Evolutionary conservation across 2,888 invertebrate species (phyloP).

Genomic region (Eristalis intricaria): DNA sequence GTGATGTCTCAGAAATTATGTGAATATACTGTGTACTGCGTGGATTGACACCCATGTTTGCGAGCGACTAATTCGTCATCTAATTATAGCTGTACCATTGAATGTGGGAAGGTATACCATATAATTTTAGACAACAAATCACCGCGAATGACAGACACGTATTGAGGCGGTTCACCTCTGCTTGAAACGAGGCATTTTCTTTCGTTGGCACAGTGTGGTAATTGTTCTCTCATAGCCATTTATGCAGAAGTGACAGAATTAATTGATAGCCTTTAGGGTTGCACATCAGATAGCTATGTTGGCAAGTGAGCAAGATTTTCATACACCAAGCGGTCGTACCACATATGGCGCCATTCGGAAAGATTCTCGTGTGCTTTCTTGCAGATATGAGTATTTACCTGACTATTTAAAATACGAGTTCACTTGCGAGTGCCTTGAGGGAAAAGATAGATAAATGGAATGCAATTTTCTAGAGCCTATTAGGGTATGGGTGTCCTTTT

Average conservation of each 20-base stretch:
- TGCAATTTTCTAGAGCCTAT: neutral
- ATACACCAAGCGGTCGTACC: slow-evolving; percentile 20
- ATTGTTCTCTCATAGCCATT: slow-evolving; percentile 45
- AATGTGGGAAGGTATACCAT: slow-evolving; percentile 23
- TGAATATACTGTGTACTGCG: neutral
- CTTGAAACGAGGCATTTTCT: slow-evolving; percentile 44
- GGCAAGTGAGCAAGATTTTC: slow-evolving; percentile 43
- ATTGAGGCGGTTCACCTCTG: slow-evolving; percentile 64
- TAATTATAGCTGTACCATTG: slow-evolving; percentile 34
- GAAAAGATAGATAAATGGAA: neutral
- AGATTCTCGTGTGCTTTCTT: neutral
- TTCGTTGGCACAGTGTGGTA: slow-evolving; percentile 46
- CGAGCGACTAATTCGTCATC: slow-evolving; percentile 14
- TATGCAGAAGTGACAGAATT: slow-evolving; percentile 35
- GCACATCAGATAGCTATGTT: slow-evolving; percentile 35
- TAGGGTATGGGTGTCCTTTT: no score
- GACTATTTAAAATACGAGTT: neutral
- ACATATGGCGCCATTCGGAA: neutral
- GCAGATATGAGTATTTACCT: neutral
- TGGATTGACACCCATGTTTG: neutral
- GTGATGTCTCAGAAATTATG: slow-evolving; percentile 20
- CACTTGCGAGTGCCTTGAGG: neutral
- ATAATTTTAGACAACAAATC: slow-evolving; percentile 52
- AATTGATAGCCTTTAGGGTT: slow-evolving; percentile 58
- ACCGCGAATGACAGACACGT: slow-evolving; percentile 59